Evolutionary conservation across 2,888 invertebrate genomes (phyloP).

Genomic region (Omphaloscelis lunosa): DNA sequence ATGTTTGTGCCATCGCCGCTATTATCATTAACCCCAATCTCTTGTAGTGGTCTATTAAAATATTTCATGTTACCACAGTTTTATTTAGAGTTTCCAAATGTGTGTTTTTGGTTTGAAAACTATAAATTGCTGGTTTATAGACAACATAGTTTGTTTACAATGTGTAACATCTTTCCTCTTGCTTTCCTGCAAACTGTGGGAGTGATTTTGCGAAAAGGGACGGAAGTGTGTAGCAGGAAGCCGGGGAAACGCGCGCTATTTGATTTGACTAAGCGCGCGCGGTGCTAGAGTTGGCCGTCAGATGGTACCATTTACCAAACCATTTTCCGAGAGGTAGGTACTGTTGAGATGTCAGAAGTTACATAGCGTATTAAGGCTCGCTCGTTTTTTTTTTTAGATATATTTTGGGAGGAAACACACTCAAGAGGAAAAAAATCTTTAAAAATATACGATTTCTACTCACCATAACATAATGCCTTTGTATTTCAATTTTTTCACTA

Average conservation of each 20-base stretch:
- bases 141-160: too few relatives aligned
- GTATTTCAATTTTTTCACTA: slow-evolving; percentile 97
- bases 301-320: too few relatives aligned
- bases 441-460: slow-evolving; percentile 78
- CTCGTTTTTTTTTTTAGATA: background rate
- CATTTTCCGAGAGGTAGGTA: too few relatives aligned
- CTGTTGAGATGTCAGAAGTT: too few relatives aligned
- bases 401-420: background rate
- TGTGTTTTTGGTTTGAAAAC: slow-evolving; percentile 12
- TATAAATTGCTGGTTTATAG: background rate
- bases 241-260: too few relatives aligned
- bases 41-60: slow-evolving; percentile 52
- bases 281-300: too few relatives aligned
- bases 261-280: too few relatives aligned
- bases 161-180: too few relatives aligned
- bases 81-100: slow-evolving; percentile 30
- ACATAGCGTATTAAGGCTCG: too few relatives aligned
- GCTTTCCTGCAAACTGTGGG: too few relatives aligned
- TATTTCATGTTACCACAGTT: slow-evolving; percentile 38
- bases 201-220: too few relatives aligned
- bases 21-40: slow-evolving; percentile 56
- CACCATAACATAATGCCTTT: slow-evolving; percentile 97
- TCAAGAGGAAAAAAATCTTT: background rate
- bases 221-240: too few relatives aligned
- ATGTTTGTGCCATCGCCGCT: slow-evolving; percentile 40